phyloP scores from a whole-genome alignment of 2,797 vertebrate species.

The Phoxinus dragarum region DNA sequence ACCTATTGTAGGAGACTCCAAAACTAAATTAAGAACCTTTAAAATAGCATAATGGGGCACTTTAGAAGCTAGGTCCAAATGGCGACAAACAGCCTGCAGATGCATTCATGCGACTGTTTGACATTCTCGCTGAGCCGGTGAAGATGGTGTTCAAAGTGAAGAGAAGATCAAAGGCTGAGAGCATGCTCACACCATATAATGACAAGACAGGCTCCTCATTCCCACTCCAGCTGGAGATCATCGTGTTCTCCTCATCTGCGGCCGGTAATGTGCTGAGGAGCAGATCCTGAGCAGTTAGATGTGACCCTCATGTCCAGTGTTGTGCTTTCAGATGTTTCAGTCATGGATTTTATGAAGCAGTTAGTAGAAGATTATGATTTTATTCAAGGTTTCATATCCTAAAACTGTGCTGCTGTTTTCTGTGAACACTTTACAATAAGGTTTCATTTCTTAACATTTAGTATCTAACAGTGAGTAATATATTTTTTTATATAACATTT shows the following conservation, averaged over 20 bases:
- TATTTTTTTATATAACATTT: too few species aligned
- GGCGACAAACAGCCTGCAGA: not conserved
- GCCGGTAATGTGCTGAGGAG: not conserved
- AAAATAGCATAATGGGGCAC: not conserved
- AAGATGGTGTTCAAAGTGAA: conserved; percentile 10
- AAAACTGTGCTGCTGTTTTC: not conserved
- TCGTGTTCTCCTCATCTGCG: not conserved
- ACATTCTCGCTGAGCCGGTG: not conserved
- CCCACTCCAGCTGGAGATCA: too few species aligned
- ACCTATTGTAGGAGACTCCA: not conserved
- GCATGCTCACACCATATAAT: not conserved
- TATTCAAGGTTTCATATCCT: not conserved
- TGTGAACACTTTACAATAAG: not conserved
- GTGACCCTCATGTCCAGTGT: not conserved
- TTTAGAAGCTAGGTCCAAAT: not conserved
- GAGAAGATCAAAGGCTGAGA: conserved; percentile 18
- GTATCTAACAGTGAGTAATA: too few species aligned
- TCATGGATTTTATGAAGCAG: not conserved
- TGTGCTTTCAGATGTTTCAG: not conserved
- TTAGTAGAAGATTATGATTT: not conserved
- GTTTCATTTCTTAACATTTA: not conserved
- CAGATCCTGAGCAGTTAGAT: not conserved
- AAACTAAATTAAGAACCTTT: not conserved
- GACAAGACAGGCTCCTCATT: not conserved
- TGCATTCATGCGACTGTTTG: not conserved